Evolutionary conservation across 2,797 vertebrate species (phyloP).

Genomic region (Phoebastria nigripes): DNA sequence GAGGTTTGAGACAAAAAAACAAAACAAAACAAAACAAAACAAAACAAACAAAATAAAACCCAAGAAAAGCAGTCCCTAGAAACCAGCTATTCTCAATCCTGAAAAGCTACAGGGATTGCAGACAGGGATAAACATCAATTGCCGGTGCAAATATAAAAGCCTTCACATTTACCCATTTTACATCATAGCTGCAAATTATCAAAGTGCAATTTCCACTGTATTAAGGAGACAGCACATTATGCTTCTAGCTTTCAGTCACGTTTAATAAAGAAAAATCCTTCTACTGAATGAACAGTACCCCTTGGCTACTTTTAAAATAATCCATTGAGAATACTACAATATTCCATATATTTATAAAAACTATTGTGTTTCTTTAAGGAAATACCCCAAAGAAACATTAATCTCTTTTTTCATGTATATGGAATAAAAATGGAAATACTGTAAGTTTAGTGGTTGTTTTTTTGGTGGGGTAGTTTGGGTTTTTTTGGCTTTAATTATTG

Average conservation of each 20-base stretch:
- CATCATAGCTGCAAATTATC: slow-evolving; percentile 36
- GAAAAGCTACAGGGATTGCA: background rate
- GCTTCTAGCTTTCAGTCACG: slow-evolving; percentile 41
- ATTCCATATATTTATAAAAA: slow-evolving; percentile 37
- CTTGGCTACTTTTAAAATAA: slow-evolving; percentile 55
- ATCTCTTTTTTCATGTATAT: background rate
- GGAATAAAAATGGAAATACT: background rate
- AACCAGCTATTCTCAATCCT: background rate
- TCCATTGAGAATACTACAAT: slow-evolving; percentile 33
- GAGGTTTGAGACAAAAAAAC: background rate
- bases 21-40: background rate
- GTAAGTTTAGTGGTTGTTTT: background rate
- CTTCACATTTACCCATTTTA: slow-evolving; percentile 4
- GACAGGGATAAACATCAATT: background rate
- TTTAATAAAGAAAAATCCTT: slow-evolving; percentile 64
- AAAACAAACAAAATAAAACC: background rate
- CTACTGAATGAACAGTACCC: slow-evolving; percentile 25
- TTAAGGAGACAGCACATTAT: slow-evolving; percentile 8
- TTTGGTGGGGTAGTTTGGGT: background rate
- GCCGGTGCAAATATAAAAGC: background rate
- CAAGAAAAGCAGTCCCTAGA: background rate
- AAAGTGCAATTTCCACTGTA: slow-evolving; percentile 39
- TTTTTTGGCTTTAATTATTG: slow-evolving; percentile 44
- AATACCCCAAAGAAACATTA: background rate
- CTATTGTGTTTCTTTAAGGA: slow-evolving; percentile 10